Evolutionary conservation across 2,113 vertebrate species (phyloP).

Genomic region (Paraplagusia blochii): DNA sequence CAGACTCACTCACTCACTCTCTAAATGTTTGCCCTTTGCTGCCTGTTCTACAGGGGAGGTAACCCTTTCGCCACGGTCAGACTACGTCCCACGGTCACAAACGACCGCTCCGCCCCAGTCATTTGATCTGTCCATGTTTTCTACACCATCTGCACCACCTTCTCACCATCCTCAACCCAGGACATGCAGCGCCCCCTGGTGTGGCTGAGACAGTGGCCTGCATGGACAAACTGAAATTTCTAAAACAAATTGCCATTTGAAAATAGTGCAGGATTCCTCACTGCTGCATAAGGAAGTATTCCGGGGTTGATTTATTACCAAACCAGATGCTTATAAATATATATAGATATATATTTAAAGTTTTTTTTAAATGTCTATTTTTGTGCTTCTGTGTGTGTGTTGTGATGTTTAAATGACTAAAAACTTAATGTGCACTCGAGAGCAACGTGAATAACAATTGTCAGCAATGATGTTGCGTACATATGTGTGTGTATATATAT

Average conservation of each 20-base stretch:
- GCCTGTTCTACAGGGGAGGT: constrained; percentile 79
- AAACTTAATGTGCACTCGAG: constrained; percentile 33
- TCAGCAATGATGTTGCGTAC: constrained; percentile 13
- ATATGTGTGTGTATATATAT: constrained; percentile 7
- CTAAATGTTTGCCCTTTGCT: constrained; percentile 16
- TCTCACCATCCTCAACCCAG: no score
- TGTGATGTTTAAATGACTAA: constrained; percentile 35
- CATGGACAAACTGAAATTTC: constrained; percentile 13
- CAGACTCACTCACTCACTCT: neutral
- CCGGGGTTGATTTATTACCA: constrained; percentile 43
- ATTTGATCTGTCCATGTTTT: constrained; percentile 71
- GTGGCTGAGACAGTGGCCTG: constrained; percentile 11
- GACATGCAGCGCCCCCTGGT: neutral
- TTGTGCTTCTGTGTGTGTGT: constrained; percentile 40
- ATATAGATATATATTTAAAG: constrained; percentile 52
- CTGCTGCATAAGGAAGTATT: constrained; percentile 36
- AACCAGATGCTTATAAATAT: constrained; percentile 36
- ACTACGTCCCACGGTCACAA: constrained; percentile 92
- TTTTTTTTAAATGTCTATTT: constrained; percentile 40
- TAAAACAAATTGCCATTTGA: constrained; percentile 35
- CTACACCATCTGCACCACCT: neutral
- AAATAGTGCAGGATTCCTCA: constrained; percentile 5
- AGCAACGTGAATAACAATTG: constrained; percentile 30
- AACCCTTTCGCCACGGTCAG: constrained; percentile 93
- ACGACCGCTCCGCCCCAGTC: constrained; percentile 88